phyloP scores from a whole-genome alignment of 2,797 vertebrate genomes.

The Gymnocypris eckloni region DNA sequence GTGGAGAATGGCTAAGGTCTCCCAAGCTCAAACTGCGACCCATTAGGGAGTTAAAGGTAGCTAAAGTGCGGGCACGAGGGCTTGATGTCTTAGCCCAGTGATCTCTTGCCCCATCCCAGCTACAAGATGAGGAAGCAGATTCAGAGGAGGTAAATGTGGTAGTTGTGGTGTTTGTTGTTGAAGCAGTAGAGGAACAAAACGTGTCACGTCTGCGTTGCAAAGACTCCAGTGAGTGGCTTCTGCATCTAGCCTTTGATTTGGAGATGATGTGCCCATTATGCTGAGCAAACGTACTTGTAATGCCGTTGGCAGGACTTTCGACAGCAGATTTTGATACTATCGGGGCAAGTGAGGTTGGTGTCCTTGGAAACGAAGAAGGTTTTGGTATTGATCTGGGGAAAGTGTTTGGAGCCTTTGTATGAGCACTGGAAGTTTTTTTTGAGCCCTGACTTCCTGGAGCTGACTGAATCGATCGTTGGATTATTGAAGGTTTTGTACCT shows the following conservation, averaged over 20 bases:
- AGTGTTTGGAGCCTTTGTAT: conserved; percentile 73
- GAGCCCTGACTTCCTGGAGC: conserved; percentile 66
- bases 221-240: conserved; percentile 91
- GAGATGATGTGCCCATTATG: conserved; percentile 75
- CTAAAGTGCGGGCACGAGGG: conserved; percentile 80
- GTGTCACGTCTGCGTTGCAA: conserved; percentile 83
- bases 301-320: conserved; percentile 70
- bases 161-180: conserved; percentile 71
- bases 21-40: conserved; percentile 95
- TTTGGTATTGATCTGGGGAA: conserved; percentile 73
- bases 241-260: conserved; percentile 70
- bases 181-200: conserved; percentile 69
- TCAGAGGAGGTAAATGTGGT: conserved; percentile 90
- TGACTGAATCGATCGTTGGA: conserved; percentile 60
- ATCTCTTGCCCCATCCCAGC: conserved; percentile 86
- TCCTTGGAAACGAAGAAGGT: conserved; percentile 74
- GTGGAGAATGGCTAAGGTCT: conserved; percentile 92
- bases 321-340: conserved; percentile 68
- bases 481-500: conserved; percentile 35
- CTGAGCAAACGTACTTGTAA: conserved; percentile 67
- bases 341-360: conserved; percentile 70
- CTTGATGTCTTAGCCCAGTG: conserved; percentile 79
- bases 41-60: conserved; percentile 84
- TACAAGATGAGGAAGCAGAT: conserved; percentile 89
- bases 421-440: conserved; percentile 63